Evolutionary conservation across 2,113 vertebrate genomes (phyloP).

Genomic region (Polypterus bichir): DNA sequence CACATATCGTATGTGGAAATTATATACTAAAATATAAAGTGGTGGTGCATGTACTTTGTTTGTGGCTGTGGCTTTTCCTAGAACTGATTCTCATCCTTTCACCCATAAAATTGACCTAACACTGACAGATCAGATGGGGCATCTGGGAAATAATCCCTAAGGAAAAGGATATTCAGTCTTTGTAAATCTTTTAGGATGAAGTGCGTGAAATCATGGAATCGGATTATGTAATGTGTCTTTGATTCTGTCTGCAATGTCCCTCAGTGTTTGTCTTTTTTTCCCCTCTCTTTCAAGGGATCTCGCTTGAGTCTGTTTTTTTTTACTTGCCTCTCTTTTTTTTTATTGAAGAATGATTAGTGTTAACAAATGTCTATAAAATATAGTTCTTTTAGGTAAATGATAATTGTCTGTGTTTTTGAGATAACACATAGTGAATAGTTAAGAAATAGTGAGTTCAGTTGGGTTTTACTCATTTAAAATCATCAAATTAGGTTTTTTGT

Average conservation of each 20-base stretch:
- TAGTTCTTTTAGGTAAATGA: too few relatives aligned
- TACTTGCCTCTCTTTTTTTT: background rate
- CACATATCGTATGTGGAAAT: too few relatives aligned
- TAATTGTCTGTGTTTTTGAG: too few relatives aligned
- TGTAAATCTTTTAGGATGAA: constrained; percentile 44
- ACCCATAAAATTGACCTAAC: constrained; percentile 60
- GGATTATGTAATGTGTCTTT: constrained; percentile 50
- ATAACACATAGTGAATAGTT: too few relatives aligned
- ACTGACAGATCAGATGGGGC: constrained; percentile 39
- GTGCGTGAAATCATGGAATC: constrained; percentile 47
- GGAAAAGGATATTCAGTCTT: constrained; percentile 37
- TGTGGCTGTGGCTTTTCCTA: constrained; percentile 11
- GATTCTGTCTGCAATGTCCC: constrained; percentile 27
- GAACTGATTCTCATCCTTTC: constrained; percentile 51
- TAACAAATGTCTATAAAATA: too few relatives aligned
- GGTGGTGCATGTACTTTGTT: constrained; percentile 10
- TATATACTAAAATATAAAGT: background rate
- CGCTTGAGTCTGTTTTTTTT: constrained; percentile 23
- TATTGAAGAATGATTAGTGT: background rate
- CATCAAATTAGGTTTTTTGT: too few relatives aligned
- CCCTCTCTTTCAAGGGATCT: background rate
- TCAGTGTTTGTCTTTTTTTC: constrained; percentile 11
- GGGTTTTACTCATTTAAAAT: too few relatives aligned
- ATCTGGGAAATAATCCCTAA: constrained; percentile 30
- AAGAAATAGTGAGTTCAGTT: too few relatives aligned